Conservation (phyloP, 2,113 vertebrate genomes). For the Alectura lathami region DNA sequence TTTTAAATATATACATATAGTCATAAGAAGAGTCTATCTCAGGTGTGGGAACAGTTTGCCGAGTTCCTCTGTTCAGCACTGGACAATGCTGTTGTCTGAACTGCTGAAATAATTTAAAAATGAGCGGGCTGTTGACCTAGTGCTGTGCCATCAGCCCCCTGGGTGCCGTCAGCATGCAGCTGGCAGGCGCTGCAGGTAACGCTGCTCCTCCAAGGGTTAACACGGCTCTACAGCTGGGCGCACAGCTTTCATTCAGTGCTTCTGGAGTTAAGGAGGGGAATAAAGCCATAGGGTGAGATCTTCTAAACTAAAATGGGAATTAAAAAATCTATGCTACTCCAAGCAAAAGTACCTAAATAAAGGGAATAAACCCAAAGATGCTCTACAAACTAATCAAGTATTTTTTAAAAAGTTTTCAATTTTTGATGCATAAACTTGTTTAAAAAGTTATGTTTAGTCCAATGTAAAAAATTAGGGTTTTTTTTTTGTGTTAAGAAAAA, state of each 20-base stretch:
- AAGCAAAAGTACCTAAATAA: conserved; percentile 27
- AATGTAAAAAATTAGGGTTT: conserved; percentile 65
- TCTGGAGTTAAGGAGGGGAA: background rate
- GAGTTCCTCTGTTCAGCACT: background rate
- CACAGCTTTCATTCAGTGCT: conserved; percentile 7
- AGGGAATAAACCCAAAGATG: background rate
- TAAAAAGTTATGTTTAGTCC: conserved; percentile 71
- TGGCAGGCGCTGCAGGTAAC: background rate
- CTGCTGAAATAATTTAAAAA: background rate
- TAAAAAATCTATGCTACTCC: background rate
- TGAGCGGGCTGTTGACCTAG: background rate
- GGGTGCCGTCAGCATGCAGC: background rate
- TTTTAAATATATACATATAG: background rate
- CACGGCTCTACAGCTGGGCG: background rate
- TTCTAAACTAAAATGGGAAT: conserved; percentile 17
- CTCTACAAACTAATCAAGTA: background rate
- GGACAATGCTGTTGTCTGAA: background rate
- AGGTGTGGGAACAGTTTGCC: background rate
- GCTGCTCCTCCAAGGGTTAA: background rate
- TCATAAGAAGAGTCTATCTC: background rate
- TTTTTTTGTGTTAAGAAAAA: conserved; percentile 61
- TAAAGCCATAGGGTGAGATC: background rate
- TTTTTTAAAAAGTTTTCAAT: background rate
- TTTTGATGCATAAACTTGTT: conserved; percentile 58
- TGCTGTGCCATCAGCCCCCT: background rate